phyloP scores from a whole-genome alignment of 2,888 invertebrate genomes.

The Spodoptera littoralis region DNA sequence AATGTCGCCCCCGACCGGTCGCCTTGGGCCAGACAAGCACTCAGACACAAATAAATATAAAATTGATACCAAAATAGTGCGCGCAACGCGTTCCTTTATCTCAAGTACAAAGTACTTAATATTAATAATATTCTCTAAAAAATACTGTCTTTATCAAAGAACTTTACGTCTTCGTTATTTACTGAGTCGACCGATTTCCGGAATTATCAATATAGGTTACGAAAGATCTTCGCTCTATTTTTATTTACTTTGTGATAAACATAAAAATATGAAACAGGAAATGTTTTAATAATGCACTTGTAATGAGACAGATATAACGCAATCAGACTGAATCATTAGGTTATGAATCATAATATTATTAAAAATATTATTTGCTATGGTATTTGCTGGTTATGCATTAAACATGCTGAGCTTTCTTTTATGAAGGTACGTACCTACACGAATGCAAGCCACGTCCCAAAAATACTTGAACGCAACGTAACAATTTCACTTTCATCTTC shows the following conservation, averaged over 20 bases:
- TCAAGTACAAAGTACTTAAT: constrained; percentile 5
- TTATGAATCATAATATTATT: constrained; percentile 1
- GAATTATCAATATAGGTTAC: constrained; percentile 52
- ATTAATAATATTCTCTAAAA: constrained; percentile 1
- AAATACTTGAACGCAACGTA: constrained; percentile 58
- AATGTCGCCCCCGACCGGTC: constrained; percentile 65
- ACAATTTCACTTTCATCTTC: constrained; percentile 73
- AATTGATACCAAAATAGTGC: constrained; percentile 59
- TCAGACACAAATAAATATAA: constrained; percentile 70
- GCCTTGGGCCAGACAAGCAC: constrained; percentile 63
- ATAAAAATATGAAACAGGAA: constrained; percentile 4
- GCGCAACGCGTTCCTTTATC: constrained; percentile 24
- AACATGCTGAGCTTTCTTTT: constrained; percentile 62
- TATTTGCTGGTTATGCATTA: constrained; percentile 38
- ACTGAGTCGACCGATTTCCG: constrained; percentile 39
- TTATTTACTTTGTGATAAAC: constrained; percentile 25
- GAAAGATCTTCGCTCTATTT: constrained; percentile 31
- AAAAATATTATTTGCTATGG: not conserved
- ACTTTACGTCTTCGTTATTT: constrained; percentile 2
- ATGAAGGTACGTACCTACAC: constrained; percentile 61
- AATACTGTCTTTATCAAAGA: not conserved
- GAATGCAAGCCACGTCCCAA: constrained; percentile 68
- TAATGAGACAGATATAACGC: not conserved
- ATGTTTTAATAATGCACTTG: constrained; percentile 4
- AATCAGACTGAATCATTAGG: constrained; percentile 6